phyloP scores from a whole-genome alignment of 2,113 vertebrate genomes.

The Sisor rabdophorus region DNA sequence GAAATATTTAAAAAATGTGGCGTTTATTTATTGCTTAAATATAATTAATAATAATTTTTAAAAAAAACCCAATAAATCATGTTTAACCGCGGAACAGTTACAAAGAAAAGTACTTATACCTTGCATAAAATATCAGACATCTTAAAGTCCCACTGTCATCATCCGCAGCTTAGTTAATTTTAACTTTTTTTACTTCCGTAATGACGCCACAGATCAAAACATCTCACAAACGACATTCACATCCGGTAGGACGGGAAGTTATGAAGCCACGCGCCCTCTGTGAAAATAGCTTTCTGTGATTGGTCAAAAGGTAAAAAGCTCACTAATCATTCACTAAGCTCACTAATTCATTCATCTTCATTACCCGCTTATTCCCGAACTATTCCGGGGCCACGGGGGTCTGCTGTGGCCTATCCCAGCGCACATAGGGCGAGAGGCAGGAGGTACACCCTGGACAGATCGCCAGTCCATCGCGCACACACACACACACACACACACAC shows the following conservation, averaged over 20 bases:
- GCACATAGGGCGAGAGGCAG: too few species aligned
- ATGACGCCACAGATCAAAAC: constrained; percentile 1
- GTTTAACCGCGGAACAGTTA: background rate
- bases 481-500: too few species aligned
- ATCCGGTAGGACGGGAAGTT: background rate
- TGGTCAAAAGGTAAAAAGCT: background rate
- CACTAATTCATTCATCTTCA: too few species aligned
- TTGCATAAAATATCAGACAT: background rate
- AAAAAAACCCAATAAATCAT: background rate
- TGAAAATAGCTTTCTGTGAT: background rate
- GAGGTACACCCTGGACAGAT: too few species aligned
- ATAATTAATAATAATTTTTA: background rate
- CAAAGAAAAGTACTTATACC: background rate
- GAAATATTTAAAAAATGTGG: too few species aligned
- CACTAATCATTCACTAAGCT: too few species aligned
- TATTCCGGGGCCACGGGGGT: too few species aligned
- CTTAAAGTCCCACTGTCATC: background rate
- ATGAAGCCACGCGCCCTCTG: background rate
- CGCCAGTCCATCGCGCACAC: too few species aligned
- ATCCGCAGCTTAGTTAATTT: background rate
- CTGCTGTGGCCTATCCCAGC: too few species aligned
- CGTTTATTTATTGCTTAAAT: background rate
- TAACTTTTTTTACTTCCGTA: background rate
- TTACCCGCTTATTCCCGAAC: too few species aligned
- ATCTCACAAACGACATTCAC: background rate